Evolutionary conservation across 2,888 invertebrate species (phyloP).

Genomic region (Epirrhoe tristata): DNA sequence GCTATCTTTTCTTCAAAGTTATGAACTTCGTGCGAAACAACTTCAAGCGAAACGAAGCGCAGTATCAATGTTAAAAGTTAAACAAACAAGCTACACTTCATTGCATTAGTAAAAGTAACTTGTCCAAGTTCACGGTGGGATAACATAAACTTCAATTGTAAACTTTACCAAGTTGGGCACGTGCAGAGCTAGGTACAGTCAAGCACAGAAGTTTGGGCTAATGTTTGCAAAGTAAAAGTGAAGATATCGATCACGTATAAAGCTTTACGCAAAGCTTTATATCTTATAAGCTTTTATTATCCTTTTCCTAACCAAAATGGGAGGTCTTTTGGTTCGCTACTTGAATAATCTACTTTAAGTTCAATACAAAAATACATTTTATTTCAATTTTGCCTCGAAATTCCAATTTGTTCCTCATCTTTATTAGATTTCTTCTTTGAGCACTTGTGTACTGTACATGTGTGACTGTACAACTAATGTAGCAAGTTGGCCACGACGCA

Average conservation of each 20-base stretch:
- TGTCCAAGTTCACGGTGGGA: slow-evolving; percentile 45
- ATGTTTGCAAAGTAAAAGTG: not conserved
- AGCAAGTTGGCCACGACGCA: slow-evolving; percentile 42
- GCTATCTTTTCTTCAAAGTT: not conserved
- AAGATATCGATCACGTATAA: not conserved
- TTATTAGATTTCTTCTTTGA: not conserved
- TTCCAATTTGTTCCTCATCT: not conserved
- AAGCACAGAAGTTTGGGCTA: slow-evolving; percentile 14
- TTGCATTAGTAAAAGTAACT: slow-evolving; percentile 40
- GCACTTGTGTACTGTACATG: slow-evolving; percentile 15
- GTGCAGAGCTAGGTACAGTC: slow-evolving; percentile 36
- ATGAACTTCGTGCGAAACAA: not conserved
- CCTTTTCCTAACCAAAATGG: too few species aligned
- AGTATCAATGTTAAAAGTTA: slow-evolving; percentile 23
- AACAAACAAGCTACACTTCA: slow-evolving; percentile 23
- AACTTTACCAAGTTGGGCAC: slow-evolving; percentile 47
- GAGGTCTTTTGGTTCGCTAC: not conserved
- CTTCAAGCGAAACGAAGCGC: slow-evolving; percentile 10
- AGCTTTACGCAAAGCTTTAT: slow-evolving; percentile 9
- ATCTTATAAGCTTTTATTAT: too few species aligned
- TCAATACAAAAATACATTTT: not conserved
- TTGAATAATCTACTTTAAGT: not conserved
- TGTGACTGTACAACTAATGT: slow-evolving; percentile 38
- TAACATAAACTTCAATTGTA: slow-evolving; percentile 58
- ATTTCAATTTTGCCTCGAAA: not conserved